A percentile compares a stretch with the other conserved stretches of the same genome.
phyloP scores from a whole-genome alignment of 2,797 vertebrate genomes.

The Amphiprion clarkii region DNA sequence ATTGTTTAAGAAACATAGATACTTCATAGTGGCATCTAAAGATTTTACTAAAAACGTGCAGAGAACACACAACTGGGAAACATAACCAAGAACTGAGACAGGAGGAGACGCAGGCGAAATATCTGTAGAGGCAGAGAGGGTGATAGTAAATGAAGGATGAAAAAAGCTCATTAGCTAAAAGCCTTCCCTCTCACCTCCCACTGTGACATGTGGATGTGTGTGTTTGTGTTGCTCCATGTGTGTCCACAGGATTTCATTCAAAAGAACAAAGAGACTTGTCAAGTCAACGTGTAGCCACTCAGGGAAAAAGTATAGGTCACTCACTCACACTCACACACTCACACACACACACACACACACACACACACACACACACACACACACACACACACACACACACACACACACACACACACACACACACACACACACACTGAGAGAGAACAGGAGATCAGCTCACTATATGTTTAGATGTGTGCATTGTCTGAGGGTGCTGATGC shows the following conservation, averaged over 20 bases:
- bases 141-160: constrained; percentile 39
- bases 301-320: constrained; percentile 57
- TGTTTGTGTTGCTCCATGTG: constrained; percentile 26
- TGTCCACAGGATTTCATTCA: constrained; percentile 54
- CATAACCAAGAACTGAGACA: neutral
- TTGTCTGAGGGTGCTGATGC: constrained; percentile 46
- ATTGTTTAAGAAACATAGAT: too few species aligned
- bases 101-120: neutral
- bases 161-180: constrained; percentile 67
- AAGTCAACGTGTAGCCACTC: constrained; percentile 66
- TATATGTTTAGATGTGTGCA: too few species aligned
- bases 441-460: constrained; percentile 16
- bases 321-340: constrained; percentile 11
- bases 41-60: neutral
- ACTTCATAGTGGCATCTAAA: neutral
- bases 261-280: constrained; percentile 69
- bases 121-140: constrained; percentile 20
- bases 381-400: constrained; percentile 6
- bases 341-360: constrained; percentile 12
- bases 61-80: neutral
- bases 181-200: constrained; percentile 56
- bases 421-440: constrained; percentile 23
- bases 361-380: neutral
- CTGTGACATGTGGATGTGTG: constrained; percentile 49
- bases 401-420: constrained; percentile 15